phyloP scores from a whole-genome alignment of 2,888 invertebrate genomes.

The Octodonta nipae region DNA sequence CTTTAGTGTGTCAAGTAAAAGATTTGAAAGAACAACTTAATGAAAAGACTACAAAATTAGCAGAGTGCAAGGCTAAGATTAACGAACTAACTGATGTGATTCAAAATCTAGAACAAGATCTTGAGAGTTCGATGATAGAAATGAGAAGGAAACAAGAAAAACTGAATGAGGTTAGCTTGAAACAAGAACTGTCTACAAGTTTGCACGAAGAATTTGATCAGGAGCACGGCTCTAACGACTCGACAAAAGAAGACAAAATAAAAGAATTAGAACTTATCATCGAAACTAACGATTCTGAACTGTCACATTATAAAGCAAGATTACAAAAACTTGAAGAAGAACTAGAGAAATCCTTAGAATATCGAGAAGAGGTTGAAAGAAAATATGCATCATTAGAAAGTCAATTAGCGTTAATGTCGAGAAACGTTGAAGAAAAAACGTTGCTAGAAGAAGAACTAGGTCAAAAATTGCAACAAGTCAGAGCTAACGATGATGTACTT shows the following conservation, averaged over 20 bases:
- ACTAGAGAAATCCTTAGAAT: constrained; percentile 46
- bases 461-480: constrained; percentile 46
- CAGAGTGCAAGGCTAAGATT: constrained; percentile 7
- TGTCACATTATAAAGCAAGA: constrained; percentile 48
- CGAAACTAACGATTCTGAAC: constrained; percentile 56
- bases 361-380: constrained; percentile 45
- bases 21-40: constrained; percentile 11
- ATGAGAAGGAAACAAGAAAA: constrained; percentile 20
- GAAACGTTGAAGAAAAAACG: constrained; percentile 40
- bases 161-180: constrained; percentile 26
- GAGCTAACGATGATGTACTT: constrained; percentile 49
- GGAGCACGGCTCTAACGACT: constrained; percentile 12
- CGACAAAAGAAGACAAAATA: constrained; percentile 48
- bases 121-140: constrained; percentile 19
- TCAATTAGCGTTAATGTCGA: constrained; percentile 44
- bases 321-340: constrained; percentile 54
- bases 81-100: constrained; percentile 23
- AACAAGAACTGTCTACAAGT: constrained; percentile 24
- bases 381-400: constrained; percentile 48
- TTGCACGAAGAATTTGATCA: constrained; percentile 18
- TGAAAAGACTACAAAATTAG: constrained; percentile 12
- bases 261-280: constrained; percentile 62
- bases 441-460: constrained; percentile 50
- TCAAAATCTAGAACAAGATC: constrained; percentile 31
- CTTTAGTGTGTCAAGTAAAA: constrained; percentile 17